A percentile compares a stretch with the other conserved stretches of the same genome.
These are phyloP conservation scores for Phymatocera aterrima DNA, from an alignment of 2,888 invertebrate genomes.

Conservation along the genomic window DNA sequence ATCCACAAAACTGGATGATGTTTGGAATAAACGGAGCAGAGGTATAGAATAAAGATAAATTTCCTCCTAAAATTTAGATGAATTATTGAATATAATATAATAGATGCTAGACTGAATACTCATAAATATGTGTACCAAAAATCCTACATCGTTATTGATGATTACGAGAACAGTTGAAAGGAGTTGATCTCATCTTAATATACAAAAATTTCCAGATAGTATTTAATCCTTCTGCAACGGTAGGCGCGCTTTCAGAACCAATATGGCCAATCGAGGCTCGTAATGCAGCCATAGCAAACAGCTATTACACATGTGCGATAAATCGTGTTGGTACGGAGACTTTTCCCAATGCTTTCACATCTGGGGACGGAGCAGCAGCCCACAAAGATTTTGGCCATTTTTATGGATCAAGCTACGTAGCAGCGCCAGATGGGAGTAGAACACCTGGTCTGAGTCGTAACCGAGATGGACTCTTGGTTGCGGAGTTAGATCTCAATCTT, in stretches of 20 bases:
- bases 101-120: too few species aligned
- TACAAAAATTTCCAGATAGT: slow-evolving; percentile 81
- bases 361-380: slow-evolving; percentile 87
- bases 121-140: too few species aligned
- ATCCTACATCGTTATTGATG: background rate
- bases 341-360: slow-evolving; percentile 89
- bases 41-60: slow-evolving; percentile 53
- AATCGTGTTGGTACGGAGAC: slow-evolving; percentile 96
- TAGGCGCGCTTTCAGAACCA: slow-evolving; percentile 82
- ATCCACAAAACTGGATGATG: slow-evolving; percentile 98
- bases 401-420: slow-evolving; percentile 96
- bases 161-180: background rate
- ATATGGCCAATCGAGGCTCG: slow-evolving; percentile 97
- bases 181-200: background rate
- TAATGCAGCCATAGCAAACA: slow-evolving; percentile 96
- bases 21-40: slow-evolving; percentile 98
- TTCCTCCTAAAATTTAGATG: too few species aligned
- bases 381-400: slow-evolving; percentile 92
- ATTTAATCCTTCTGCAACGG: slow-evolving; percentile 98
- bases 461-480: slow-evolving; percentile 90
- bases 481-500: slow-evolving; percentile 94
- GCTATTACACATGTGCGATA: slow-evolving; percentile 93
- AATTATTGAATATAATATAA: too few species aligned
- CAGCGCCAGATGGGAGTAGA: slow-evolving; percentile 94
- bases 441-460: slow-evolving; percentile 90